Conservation (phyloP, 2,113 vertebrate species). For the Anarhynchus alexandrinus region DNA sequence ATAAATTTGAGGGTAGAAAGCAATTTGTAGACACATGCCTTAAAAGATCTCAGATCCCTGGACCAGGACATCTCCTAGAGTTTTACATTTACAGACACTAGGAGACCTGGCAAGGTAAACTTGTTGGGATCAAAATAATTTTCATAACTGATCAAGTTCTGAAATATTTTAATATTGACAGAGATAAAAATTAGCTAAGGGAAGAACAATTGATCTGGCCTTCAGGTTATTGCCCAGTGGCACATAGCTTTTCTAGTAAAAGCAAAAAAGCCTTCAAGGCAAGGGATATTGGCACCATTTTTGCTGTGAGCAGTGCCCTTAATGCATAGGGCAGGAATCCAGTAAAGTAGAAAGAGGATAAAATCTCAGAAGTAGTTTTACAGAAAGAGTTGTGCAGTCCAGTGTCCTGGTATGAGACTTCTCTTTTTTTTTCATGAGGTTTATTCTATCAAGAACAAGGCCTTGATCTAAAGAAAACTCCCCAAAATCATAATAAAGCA, state of each 20-base stretch:
- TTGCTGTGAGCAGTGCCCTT: neutral
- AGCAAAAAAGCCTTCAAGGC: neutral
- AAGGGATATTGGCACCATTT: neutral
- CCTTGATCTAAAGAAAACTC: neutral
- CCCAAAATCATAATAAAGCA: neutral
- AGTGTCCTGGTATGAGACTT: neutral
- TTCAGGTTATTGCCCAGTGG: neutral
- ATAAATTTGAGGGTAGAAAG: neutral
- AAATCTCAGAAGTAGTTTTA: neutral
- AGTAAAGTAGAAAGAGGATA: neutral
- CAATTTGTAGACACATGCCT: accelerated
- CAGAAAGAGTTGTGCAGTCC: neutral
- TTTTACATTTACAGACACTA: neutral
- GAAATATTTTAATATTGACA: neutral
- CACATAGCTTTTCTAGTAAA: neutral
- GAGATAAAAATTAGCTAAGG: neutral
- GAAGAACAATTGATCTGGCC: neutral
- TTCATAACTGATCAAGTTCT: neutral
- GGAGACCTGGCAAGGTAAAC: neutral
- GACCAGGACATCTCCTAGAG: neutral
- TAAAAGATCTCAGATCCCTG: neutral
- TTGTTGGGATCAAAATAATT: neutral
- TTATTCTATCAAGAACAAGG: neutral
- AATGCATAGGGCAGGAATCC: neutral
- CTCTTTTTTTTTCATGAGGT: neutral